A percentile compares a stretch with the other conserved stretches of the same genome.
These are phyloP conservation scores for Tenthredo distinguenda DNA, from an alignment of 2,888 invertebrate genomes.

Conservation along the genomic window DNA sequence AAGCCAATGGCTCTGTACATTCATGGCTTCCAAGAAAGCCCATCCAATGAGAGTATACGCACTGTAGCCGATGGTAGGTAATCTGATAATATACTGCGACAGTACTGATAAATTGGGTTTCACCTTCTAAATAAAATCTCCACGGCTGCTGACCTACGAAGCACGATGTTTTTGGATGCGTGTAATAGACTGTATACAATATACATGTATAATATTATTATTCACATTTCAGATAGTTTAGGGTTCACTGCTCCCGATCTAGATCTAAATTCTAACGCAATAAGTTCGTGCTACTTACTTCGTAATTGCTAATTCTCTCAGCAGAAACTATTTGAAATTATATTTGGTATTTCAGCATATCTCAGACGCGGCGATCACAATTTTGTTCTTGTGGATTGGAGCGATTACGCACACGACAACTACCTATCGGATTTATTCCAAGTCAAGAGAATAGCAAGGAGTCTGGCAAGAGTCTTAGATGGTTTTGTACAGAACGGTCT, in stretches of 20 bases:
- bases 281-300: background rate
- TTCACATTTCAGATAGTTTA: background rate
- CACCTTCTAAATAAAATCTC: background rate
- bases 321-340: background rate
- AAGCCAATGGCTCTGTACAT: conserved; percentile 64
- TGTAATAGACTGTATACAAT: background rate
- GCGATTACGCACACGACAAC: conserved; percentile 22
- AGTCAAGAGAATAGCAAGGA: conserved; percentile 8
- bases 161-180: background rate
- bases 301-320: background rate
- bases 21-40: conserved; percentile 64
- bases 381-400: conserved; percentile 46
- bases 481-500: conserved; percentile 7
- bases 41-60: conserved; percentile 61
- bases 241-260: background rate
- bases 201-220: background rate
- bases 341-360: conserved; percentile 12
- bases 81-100: conserved; percentile 20
- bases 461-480: background rate
- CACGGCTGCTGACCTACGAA: background rate
- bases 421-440: background rate
- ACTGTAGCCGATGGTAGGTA: conserved; percentile 62
- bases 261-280: background rate
- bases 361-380: conserved; percentile 40
- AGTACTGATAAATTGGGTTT: background rate